A percentile compares a stretch with the other conserved stretches of the same genome.
Conservation (phyloP, 2,113 vertebrate species). For the Malurus elegans region DNA sequence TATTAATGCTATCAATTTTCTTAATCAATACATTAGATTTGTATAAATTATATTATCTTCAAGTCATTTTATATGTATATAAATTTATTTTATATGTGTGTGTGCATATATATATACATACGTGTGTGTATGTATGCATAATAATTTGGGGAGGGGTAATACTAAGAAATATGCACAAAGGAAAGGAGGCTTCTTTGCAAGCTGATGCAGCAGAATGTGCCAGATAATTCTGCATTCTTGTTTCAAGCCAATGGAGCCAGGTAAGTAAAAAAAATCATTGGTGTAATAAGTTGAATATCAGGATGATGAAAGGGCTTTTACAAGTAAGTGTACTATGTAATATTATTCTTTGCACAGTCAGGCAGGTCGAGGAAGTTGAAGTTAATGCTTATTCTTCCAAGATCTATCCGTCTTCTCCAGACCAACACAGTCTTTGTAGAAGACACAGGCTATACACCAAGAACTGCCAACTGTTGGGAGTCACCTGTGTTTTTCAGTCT, state of each 20-base stretch:
- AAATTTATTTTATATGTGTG: not conserved
- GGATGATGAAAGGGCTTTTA: not conserved
- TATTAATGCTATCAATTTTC: not conserved
- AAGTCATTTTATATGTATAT: not conserved
- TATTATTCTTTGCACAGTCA: not conserved
- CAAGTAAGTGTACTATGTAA: not conserved
- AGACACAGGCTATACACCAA: not conserved
- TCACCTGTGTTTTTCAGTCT: not conserved
- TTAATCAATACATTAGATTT: not conserved
- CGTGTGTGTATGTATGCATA: not conserved
- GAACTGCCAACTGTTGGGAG: not conserved
- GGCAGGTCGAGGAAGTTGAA: not conserved
- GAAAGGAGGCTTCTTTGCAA: not conserved
- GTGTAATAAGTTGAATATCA: not conserved
- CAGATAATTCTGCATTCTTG: not conserved
- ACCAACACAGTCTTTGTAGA: not conserved
- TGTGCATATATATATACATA: accelerated
- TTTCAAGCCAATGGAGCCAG: not conserved
- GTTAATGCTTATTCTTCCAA: not conserved
- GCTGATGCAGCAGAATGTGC: not conserved
- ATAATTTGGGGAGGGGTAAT: not conserved
- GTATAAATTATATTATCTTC: not conserved
- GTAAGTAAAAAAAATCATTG: not conserved
- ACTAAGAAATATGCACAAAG: not conserved
- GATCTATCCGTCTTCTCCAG: not conserved